phyloP scores from a whole-genome alignment of 2,888 invertebrate species.

The Acronicta leporina region DNA sequence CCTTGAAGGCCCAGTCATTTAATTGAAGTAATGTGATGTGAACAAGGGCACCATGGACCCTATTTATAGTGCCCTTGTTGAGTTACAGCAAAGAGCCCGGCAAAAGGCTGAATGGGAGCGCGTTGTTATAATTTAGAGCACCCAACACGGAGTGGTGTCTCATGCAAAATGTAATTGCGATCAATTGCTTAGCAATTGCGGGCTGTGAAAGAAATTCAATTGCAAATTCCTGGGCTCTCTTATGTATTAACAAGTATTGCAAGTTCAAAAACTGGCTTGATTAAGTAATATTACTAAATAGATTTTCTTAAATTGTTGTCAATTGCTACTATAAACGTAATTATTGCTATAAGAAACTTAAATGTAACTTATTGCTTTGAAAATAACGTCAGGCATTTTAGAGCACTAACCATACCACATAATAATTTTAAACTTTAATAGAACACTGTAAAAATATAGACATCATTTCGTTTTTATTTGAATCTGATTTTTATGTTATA shows the following conservation, averaged over 20 bases:
- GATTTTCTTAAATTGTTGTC: too few species aligned
- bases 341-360: background rate
- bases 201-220: too few species aligned
- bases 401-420: background rate
- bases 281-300: too few species aligned
- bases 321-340: too few species aligned
- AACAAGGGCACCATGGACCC: conserved; percentile 4
- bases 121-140: conserved; percentile 44
- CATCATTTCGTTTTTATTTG: too few species aligned
- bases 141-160: conserved; percentile 3
- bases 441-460: too few species aligned
- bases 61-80: conserved; percentile 37
- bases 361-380: background rate
- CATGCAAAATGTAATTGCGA: conserved; percentile 18
- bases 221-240: too few species aligned
- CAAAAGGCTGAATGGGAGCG: conserved; percentile 24
- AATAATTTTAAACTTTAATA: background rate
- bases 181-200: conserved; percentile 14
- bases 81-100: conserved; percentile 20
- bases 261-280: too few species aligned
- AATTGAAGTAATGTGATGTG: conserved; percentile 33
- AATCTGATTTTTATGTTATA: too few species aligned
- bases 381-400: background rate
- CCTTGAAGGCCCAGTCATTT: background rate
- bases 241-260: too few species aligned